These are phyloP conservation scores for Stictocephala bisonia DNA, from an alignment of 2,888 invertebrate genomes.

Conservation along the genomic window DNA sequence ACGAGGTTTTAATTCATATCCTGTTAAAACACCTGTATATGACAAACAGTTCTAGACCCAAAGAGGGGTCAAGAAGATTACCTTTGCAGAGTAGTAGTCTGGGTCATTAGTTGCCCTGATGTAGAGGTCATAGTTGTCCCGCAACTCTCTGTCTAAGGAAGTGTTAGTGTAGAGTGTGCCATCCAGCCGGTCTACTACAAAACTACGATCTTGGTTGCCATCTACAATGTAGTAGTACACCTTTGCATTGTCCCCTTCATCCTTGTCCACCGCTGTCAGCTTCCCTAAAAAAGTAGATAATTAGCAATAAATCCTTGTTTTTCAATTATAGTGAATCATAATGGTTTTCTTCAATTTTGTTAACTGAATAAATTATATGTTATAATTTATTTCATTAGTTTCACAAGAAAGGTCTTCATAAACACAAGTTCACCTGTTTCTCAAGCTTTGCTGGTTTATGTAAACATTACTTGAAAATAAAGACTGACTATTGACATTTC, in stretches of 20 bases:
- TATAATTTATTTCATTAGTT: not conserved
- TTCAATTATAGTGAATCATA: too few relatives aligned
- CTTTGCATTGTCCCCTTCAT: conserved; percentile 83
- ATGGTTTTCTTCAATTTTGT: too few relatives aligned
- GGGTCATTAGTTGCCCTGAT: conserved; percentile 88
- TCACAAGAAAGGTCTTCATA: too few relatives aligned
- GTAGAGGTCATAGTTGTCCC: conserved; percentile 78
- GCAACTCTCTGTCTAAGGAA: conserved; percentile 84
- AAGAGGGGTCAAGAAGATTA: too few relatives aligned
- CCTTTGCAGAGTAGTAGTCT: conserved; percentile 72
- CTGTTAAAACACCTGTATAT: too few relatives aligned
- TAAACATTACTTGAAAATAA: too few relatives aligned
- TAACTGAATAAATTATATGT: not conserved
- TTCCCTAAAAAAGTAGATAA: conserved; percentile 67
- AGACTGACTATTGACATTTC: too few relatives aligned
- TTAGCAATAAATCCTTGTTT: not conserved
- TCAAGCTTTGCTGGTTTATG: too few relatives aligned
- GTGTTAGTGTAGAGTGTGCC: conserved; percentile 84
- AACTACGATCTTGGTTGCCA: conserved; percentile 81
- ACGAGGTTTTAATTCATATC: too few relatives aligned
- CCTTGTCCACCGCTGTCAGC: conserved; percentile 79
- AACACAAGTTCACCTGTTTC: too few relatives aligned
- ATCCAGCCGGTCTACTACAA: conserved; percentile 81
- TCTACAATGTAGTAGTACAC: conserved; percentile 85
- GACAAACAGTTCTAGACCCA: too few relatives aligned